phyloP scores from a whole-genome alignment of 2,888 invertebrate species.

The Leucozona laternaria region DNA sequence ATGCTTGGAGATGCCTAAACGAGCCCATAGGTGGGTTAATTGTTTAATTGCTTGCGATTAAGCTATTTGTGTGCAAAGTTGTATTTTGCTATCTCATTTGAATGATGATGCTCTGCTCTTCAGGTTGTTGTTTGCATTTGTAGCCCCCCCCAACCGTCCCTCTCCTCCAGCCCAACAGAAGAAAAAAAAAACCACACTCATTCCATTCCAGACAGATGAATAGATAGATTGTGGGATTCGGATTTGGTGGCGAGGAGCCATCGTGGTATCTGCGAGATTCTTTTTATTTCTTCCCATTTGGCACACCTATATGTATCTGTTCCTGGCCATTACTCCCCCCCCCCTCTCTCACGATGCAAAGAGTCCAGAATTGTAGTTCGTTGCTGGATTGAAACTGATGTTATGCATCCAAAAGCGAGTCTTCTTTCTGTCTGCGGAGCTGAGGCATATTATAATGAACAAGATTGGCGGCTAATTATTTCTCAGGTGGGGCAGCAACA shows the following conservation, averaged over 20 bases:
- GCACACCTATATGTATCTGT: constrained; percentile 59
- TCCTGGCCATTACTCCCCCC: background rate
- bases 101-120: constrained; percentile 68
- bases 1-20: constrained; percentile 52
- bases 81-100: constrained; percentile 74
- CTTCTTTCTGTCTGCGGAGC: background rate
- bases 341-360: background rate
- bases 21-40: constrained; percentile 74
- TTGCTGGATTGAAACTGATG: constrained; percentile 27
- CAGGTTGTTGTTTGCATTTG: constrained; percentile 41
- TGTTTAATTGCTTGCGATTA: constrained; percentile 75
- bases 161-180: background rate
- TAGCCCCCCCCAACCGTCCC: constrained; percentile 16
- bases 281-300: constrained; percentile 36
- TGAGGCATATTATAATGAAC: constrained; percentile 67
- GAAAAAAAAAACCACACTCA: constrained; percentile 10
- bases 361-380: background rate
- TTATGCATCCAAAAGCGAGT: constrained; percentile 44
- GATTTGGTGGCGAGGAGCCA: constrained; percentile 23
- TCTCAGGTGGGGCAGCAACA: constrained; percentile 61
- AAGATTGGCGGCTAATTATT: constrained; percentile 76
- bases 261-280: constrained; percentile 40
- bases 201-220: constrained; percentile 63
- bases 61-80: constrained; percentile 76
- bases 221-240: constrained; percentile 66